These are phyloP conservation scores for Macrobrachium rosenbergii DNA, from an alignment of 1,140 invertebrate species.

Conservation along the genomic window DNA sequence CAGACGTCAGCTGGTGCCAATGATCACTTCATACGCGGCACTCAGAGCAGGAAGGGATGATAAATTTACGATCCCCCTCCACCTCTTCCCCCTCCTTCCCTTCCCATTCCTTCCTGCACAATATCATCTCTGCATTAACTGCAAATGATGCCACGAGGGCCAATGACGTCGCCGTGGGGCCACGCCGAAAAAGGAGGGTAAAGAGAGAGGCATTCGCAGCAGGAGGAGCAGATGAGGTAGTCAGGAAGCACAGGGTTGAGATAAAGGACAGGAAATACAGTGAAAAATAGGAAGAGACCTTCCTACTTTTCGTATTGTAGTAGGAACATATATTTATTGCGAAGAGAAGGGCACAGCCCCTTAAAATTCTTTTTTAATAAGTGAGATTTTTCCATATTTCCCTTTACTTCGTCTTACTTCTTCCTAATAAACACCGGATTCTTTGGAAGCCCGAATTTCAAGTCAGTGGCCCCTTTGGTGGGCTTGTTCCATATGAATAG, in stretches of 20 bases:
- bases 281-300: background rate
- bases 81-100: too few species aligned
- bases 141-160: constrained; percentile 48
- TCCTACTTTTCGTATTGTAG: too few species aligned
- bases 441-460: too few species aligned
- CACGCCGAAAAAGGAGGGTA: background rate
- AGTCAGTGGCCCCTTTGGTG: too few species aligned
- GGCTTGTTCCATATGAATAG: too few species aligned
- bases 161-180: background rate
- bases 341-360: too few species aligned
- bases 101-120: constrained; percentile 29
- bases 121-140: constrained; percentile 61
- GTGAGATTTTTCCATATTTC: too few species aligned
- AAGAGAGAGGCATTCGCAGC: background rate
- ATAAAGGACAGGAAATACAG: background rate
- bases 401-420: too few species aligned
- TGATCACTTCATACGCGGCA: constrained; percentile 51
- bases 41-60: constrained; percentile 33
- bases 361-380: too few species aligned
- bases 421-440: too few species aligned
- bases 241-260: background rate
- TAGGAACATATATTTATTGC: too few species aligned
- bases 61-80: constrained; percentile 38
- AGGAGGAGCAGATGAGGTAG: background rate
- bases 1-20: constrained; percentile 55